Conservation (phyloP, 1,140 invertebrate genomes). For the Microplitis demolitor region DNA sequence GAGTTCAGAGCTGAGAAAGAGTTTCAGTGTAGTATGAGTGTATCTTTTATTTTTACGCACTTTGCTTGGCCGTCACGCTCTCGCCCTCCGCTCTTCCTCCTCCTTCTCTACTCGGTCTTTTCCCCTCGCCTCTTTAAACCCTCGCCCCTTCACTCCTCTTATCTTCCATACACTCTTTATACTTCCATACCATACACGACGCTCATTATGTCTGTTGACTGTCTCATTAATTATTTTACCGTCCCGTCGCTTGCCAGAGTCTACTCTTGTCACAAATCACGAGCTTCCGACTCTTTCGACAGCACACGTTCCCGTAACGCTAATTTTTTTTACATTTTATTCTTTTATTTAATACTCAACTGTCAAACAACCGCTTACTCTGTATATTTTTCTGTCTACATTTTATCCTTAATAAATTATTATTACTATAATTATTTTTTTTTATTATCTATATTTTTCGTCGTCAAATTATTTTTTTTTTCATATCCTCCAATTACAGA, state of each 20-base stretch:
- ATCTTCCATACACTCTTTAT: no score
- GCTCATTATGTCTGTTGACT: constrained; percentile 19
- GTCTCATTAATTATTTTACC: constrained; percentile 19
- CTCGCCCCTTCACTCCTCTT: background rate
- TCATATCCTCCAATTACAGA: no score
- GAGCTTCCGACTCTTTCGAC: constrained; percentile 8
- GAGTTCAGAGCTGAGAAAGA: background rate
- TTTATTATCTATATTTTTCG: no score
- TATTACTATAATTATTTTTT: no score
- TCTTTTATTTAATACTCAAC: background rate
- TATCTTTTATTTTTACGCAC: constrained; percentile 5
- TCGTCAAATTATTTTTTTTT: no score
- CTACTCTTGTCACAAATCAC: constrained; percentile 12
- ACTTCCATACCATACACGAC: background rate
- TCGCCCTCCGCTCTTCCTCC: background rate
- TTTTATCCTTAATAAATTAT: no score
- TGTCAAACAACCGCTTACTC: background rate
- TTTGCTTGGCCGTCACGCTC: constrained; percentile 16
- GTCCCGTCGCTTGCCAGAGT: constrained; percentile 11
- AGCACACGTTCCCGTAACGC: background rate
- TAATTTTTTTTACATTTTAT: background rate
- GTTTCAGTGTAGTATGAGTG: background rate
- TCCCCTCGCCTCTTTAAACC: constrained; percentile 9
- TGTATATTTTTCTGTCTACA: background rate
- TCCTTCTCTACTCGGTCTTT: background rate